phyloP scores from a whole-genome alignment of 37 sponge, comb jelly and placozoan genomes.

The Beroe ovata region DNA sequence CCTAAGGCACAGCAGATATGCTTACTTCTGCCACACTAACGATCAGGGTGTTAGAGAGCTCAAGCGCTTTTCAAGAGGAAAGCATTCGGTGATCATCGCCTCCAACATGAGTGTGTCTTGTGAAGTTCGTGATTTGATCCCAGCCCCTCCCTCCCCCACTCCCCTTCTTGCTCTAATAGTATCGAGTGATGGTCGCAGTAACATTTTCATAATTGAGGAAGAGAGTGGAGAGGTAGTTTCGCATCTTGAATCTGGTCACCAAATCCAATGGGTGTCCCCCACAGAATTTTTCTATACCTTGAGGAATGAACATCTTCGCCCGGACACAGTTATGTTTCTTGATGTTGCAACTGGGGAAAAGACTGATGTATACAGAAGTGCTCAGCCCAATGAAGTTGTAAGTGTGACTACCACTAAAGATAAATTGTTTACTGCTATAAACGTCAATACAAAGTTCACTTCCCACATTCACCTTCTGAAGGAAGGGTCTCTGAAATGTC shows the following conservation, averaged over 20 bases:
- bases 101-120: neutral
- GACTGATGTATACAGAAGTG: neutral
- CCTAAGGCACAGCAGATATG: neutral
- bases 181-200: neutral
- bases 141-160: neutral
- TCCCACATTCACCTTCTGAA: neutral
- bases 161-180: neutral
- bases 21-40: constrained; percentile 27
- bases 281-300: neutral
- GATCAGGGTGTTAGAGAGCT: neutral
- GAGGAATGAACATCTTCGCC: neutral
- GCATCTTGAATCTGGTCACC: constrained; percentile 9
- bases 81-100: neutral
- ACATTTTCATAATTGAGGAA: neutral
- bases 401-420: constrained; percentile 34
- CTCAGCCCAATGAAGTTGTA: neutral
- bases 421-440: neutral
- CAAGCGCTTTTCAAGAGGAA: neutral
- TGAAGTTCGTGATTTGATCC: neutral
- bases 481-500: neutral
- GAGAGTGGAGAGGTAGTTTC: neutral
- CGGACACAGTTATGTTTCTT: constrained; percentile 18
- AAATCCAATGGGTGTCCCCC: neutral
- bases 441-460: constrained; percentile 35
- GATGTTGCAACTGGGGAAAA: neutral